Evolutionary conservation across 2,113 vertebrate species (phyloP).

Genomic region (Microcebus ravelobensis): DNA sequence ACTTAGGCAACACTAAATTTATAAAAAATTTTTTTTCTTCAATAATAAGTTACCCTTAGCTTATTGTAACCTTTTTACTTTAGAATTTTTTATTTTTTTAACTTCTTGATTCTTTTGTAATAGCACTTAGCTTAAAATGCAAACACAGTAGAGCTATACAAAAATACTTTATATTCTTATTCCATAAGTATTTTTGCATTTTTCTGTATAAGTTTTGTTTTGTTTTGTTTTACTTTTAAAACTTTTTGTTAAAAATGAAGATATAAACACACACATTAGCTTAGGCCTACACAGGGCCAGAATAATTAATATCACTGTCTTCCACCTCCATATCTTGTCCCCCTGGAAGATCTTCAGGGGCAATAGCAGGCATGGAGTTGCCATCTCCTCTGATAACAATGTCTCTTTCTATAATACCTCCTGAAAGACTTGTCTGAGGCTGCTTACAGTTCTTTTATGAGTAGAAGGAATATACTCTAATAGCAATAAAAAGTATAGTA

Average conservation of each 20-base stretch:
- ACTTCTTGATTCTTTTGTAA: background rate
- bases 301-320: background rate
- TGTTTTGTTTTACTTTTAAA: background rate
- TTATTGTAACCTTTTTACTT: background rate
- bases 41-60: background rate
- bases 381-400: background rate
- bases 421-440: background rate
- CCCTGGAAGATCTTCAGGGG: too few species aligned
- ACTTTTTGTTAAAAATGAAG: background rate
- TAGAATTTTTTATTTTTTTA: background rate
- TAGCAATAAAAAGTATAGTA: background rate
- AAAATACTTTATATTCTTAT: background rate
- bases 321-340: background rate
- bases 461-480: background rate
- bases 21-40: background rate
- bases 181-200: background rate
- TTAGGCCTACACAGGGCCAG: background rate
- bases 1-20: background rate
- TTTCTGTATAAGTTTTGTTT: background rate
- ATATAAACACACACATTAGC: background rate
- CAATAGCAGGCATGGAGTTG: background rate
- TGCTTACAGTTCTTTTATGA: background rate
- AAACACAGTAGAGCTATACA: background rate
- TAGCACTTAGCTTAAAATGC: background rate
- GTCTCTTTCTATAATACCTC: background rate